Evolutionary conservation across 2,888 invertebrate genomes (phyloP), one percentile per base, ranked within the genome.

Genomic region (Mechanitis mazaeus): DNA sequence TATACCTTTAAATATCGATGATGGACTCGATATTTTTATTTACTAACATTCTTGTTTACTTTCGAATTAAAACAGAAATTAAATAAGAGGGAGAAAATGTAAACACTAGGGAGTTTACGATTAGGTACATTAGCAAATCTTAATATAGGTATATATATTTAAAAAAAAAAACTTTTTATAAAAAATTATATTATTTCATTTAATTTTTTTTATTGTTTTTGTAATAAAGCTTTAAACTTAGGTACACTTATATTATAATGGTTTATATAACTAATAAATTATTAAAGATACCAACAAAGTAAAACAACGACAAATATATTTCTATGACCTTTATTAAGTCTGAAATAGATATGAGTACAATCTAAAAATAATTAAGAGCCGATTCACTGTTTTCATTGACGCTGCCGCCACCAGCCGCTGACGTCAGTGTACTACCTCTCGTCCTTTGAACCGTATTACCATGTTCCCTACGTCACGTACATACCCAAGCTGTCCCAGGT

Each of bases 401-500:
- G 65, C 64, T 55, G 74, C 68, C 73, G 75, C 62, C 65, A 72
- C 74, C 85, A 87, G 89, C 87, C 87, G 78, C 81, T 85, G 85
- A 78, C 82, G 67, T 85, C 87, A 67, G 69, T 74, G 73, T 89
- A 87, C 87, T 87, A 88, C 83, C 78, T 85, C 71, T 79, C 85
- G 64, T 80, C 85, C 69, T 77, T 77, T 68, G 77, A 80, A 72
- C 84, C 85, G 72, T 82, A 79, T 78, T 85, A 85, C 81, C 79
- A 83, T 81, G 74, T 78, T 69, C 86, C 87, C 78, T 85, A 83
- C 81, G 72, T 84, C 74, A 74, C 84, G 69, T 88, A 88, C 72
- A 78, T 82, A 75, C 88, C 89, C 67, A 85, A 74, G 77, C 78
- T 88, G 68, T 82, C 87, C 53, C 87, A 88, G 88, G 89, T 89